Evolutionary conservation across 2,113 vertebrate species (phyloP).

Genomic region (Pristiophorus japonicus): DNA sequence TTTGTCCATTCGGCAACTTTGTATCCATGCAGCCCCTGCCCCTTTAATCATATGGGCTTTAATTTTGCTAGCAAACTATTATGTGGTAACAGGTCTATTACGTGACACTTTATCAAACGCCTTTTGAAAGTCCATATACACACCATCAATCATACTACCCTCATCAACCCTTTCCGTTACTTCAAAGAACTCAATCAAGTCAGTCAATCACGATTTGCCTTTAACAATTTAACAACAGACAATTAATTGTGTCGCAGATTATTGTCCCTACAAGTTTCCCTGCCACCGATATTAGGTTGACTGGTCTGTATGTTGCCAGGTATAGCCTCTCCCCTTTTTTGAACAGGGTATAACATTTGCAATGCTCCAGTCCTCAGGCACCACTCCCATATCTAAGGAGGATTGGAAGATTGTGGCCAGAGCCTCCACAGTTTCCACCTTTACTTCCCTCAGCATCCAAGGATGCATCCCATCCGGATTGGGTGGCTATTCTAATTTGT

Average conservation of each 20-base stretch:
- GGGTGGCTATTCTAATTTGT: background rate
- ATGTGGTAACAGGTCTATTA: background rate
- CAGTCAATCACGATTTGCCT: background rate
- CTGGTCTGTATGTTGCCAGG: background rate
- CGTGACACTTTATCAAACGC: background rate
- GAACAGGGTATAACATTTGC: background rate
- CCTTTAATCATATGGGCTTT: background rate
- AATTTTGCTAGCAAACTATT: background rate
- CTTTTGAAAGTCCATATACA: background rate
- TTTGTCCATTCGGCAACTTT: background rate
- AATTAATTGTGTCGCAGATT: background rate
- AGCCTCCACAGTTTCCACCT: background rate
- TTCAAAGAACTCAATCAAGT: background rate
- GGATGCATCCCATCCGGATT: background rate
- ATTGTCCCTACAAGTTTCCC: background rate
- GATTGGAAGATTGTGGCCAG: background rate
- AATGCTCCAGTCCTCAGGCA: background rate
- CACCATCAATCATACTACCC: background rate
- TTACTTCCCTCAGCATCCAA: background rate
- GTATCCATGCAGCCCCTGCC: background rate
- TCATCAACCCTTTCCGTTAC: background rate
- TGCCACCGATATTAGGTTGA: background rate
- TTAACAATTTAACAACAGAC: background rate
- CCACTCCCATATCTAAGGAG: background rate
- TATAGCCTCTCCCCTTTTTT: background rate